phyloP scores from a whole-genome alignment of 2,113 vertebrate species.

The Urocitellus parryii region DNA sequence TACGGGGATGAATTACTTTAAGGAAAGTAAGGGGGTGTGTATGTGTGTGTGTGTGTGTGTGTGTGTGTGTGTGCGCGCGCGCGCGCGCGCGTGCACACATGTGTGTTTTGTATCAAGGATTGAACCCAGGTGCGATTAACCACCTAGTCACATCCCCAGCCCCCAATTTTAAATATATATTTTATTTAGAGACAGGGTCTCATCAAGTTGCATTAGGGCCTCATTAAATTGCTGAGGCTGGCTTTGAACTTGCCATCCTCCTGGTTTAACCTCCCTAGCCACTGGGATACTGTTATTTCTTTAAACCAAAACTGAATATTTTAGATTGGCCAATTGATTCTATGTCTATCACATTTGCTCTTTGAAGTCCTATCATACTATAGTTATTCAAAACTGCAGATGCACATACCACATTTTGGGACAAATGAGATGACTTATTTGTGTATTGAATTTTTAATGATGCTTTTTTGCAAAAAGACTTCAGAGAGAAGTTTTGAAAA shows the following conservation, averaged over 20 bases:
- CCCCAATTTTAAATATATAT: too few species aligned
- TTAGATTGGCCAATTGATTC: conserved; percentile 69
- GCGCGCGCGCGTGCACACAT: too few species aligned
- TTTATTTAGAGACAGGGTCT: too few species aligned
- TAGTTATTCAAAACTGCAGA: conserved; percentile 79
- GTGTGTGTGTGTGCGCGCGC: too few species aligned
- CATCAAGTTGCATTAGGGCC: too few species aligned
- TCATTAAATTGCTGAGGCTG: too few species aligned
- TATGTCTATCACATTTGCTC: conserved; percentile 72
- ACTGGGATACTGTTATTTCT: conserved; percentile 66
- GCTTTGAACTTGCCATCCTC: too few species aligned
- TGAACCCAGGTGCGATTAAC: too few species aligned
- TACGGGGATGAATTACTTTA: conserved; percentile 74
- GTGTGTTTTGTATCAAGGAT: too few species aligned
- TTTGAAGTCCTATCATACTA: conserved; percentile 77
- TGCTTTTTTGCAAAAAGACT: conserved; percentile 71
- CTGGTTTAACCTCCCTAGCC: too few species aligned
- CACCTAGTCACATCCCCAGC: too few species aligned
- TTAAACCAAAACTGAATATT: conserved; percentile 73
- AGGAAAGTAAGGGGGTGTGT: conserved; percentile 52
- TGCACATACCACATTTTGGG: conserved; percentile 71
- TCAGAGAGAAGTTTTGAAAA: conserved; percentile 82
- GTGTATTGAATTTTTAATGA: conserved; percentile 83
- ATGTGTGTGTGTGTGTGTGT: too few species aligned
- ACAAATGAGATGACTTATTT: conserved; percentile 81